Evolutionary conservation across 2,888 invertebrate genomes (phyloP).

Genomic region (Aelia acuminata): DNA sequence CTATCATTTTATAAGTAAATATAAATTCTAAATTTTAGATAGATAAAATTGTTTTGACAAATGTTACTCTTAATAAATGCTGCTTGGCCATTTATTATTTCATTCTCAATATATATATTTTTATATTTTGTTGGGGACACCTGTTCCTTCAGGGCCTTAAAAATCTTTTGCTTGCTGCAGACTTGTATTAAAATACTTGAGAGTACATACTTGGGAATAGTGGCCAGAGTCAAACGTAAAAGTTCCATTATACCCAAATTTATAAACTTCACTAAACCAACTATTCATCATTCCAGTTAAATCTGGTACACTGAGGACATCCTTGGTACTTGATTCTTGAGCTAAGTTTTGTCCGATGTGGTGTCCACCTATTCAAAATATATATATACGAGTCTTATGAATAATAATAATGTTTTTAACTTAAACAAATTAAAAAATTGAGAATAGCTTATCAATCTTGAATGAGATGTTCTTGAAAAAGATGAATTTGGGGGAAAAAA

Average conservation of each 20-base stretch:
- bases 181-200: background rate
- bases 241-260: conserved; percentile 20
- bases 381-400: background rate
- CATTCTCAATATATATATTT: too few species aligned
- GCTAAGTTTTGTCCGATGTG: conserved; percentile 34
- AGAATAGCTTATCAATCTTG: too few species aligned
- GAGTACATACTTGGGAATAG: conserved; percentile 36
- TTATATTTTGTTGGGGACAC: too few species aligned
- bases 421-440: too few species aligned
- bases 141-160: too few species aligned
- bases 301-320: background rate
- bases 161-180: too few species aligned
- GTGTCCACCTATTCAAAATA: conserved; percentile 17
- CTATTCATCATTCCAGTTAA: background rate
- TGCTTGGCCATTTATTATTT: too few species aligned
- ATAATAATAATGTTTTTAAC: too few species aligned
- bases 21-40: too few species aligned
- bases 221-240: conserved; percentile 18
- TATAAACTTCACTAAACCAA: conserved; percentile 23
- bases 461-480: background rate
- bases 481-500: background rate
- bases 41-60: too few species aligned
- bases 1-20: too few species aligned
- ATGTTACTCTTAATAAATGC: too few species aligned
- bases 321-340: background rate